A percentile compares a stretch with the other conserved stretches of the same genome.
Conservation (phyloP, 2,888 invertebrate genomes). For the Crematogaster levior region DNA sequence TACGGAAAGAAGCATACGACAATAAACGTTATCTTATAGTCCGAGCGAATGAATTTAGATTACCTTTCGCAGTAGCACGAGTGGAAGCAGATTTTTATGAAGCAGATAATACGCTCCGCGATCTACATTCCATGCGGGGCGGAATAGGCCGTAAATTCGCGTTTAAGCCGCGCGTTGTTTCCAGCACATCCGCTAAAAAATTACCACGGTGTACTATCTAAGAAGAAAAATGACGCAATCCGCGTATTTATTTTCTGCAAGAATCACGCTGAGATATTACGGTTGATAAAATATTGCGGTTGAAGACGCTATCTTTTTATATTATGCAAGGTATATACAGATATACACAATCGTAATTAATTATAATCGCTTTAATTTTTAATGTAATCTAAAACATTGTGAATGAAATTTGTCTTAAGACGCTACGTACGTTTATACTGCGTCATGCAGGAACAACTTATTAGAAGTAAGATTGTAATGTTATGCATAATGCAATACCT, state of each 20-base stretch:
- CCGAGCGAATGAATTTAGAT: slow-evolving; percentile 63
- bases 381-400: not conserved
- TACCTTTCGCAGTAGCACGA: slow-evolving; percentile 22
- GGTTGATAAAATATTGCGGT: slow-evolving; percentile 25
- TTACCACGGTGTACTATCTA: slow-evolving; percentile 40
- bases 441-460: not conserved
- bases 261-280: slow-evolving; percentile 40
- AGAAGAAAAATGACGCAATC: slow-evolving; percentile 47
- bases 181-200: slow-evolving; percentile 45
- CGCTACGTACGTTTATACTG: not conserved
- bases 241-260: slow-evolving; percentile 38
- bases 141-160: slow-evolving; percentile 58
- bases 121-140: slow-evolving; percentile 59
- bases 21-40: slow-evolving; percentile 40
- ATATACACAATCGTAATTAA: not conserved
- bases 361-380: not conserved
- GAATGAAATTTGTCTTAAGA: not conserved
- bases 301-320: not conserved
- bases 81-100: slow-evolving; percentile 62
- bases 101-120: slow-evolving; percentile 64
- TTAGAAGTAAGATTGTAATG: not conserved
- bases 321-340: not conserved
- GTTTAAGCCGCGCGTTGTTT: slow-evolving; percentile 59
- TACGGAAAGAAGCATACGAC: slow-evolving; percentile 5
- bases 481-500: not conserved